Conservation (phyloP, 2,797 vertebrate genomes). For the Carcharodon carcharias region DNA sequence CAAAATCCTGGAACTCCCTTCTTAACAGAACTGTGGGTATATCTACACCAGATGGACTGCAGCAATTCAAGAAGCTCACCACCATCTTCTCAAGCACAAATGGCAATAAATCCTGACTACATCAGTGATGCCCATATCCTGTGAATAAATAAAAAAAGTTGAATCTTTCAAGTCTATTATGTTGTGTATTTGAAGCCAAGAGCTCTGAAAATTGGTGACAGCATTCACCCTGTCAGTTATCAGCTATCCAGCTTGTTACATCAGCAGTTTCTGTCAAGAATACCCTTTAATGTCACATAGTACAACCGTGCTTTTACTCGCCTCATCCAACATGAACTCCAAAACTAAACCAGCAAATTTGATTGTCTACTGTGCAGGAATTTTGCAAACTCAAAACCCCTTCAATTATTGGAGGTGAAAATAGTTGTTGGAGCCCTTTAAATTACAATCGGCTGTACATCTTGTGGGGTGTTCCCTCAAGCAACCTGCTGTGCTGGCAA, state of each 20-base stretch:
- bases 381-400: neutral
- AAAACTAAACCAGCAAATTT: neutral
- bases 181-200: neutral
- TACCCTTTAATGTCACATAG: neutral
- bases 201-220: neutral
- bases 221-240: neutral
- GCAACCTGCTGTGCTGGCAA: neutral
- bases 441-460: neutral
- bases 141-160: too few species aligned
- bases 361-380: neutral
- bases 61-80: too few species aligned
- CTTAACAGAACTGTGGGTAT: too few species aligned
- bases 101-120: too few species aligned
- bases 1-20: too few species aligned
- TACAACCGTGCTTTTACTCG: neutral
- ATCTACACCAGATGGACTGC: too few species aligned
- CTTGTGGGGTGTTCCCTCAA: neutral
- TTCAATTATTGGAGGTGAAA: neutral
- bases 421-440: neutral
- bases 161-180: neutral
- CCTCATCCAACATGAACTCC: neutral
- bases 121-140: too few species aligned
- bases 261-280: neutral
- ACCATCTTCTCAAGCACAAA: too few species aligned
- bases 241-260: neutral